These are phyloP conservation scores for Gortyna flavago DNA, from an alignment of 2,888 invertebrate species.

Conservation along the genomic window DNA sequence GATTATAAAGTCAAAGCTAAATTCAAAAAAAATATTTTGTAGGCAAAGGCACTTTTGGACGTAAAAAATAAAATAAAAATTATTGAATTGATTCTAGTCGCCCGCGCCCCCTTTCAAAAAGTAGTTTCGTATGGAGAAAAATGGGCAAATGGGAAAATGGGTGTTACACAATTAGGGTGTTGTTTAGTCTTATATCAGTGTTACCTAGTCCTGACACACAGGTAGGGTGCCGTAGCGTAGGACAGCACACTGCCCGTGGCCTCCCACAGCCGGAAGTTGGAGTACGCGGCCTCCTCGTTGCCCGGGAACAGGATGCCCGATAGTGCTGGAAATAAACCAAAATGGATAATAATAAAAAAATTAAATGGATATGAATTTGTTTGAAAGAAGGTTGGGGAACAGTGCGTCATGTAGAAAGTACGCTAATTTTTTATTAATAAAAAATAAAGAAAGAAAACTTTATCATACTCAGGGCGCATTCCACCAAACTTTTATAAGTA, in stretches of 20 bases:
- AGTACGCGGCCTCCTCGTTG: conserved; percentile 96
- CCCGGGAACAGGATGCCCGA: conserved; percentile 96
- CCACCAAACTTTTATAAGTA: too few species aligned
- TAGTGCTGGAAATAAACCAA: conserved; percentile 89
- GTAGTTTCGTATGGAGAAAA: neutral
- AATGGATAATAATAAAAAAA: neutral
- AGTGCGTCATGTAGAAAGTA: too few species aligned
- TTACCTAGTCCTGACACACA: conserved; percentile 92
- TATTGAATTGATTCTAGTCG: neutral
- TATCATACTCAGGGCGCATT: too few species aligned
- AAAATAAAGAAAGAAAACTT: too few species aligned
- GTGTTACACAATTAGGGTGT: too few species aligned
- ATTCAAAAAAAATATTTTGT: too few species aligned
- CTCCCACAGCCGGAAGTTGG: conserved; percentile 98
- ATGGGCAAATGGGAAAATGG: too few species aligned
- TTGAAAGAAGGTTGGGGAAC: neutral
- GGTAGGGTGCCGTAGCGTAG: conserved; percentile 94
- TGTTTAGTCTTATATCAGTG: too few species aligned
- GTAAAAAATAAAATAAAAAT: too few species aligned
- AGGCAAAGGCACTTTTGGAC: neutral
- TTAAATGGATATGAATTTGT: neutral
- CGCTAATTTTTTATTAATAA: too few species aligned
- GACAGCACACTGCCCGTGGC: conserved; percentile 96
- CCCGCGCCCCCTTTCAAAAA: neutral
- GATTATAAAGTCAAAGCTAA: too few species aligned